Evolutionary conservation across 2,113 vertebrate genomes (phyloP).

Genomic region (Gymnocephalus cernua): DNA sequence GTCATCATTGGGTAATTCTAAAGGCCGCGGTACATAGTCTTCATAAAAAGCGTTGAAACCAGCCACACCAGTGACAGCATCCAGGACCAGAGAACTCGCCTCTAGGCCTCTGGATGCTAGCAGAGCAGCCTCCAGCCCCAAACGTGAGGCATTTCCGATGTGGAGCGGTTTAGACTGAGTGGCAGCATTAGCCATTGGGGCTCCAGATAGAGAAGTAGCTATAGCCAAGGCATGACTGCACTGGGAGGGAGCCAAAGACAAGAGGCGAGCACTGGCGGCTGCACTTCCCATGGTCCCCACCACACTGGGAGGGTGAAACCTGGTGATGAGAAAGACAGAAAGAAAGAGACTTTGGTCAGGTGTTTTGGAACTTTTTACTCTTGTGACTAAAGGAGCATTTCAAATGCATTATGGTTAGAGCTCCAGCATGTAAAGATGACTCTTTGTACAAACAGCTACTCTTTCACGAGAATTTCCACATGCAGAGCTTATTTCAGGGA

Average conservation of each 20-base stretch:
- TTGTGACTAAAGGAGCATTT: background rate
- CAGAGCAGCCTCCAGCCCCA: slow-evolving; percentile 90
- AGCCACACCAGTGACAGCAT: slow-evolving; percentile 85
- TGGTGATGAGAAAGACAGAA: slow-evolving; percentile 52
- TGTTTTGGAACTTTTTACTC: slow-evolving; percentile 23
- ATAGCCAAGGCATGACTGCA: slow-evolving; percentile 89
- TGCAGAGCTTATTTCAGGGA: slow-evolving; percentile 21
- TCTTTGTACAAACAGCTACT: slow-evolving; percentile 14
- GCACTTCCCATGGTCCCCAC: slow-evolving; percentile 92
- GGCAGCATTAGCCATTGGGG: slow-evolving; percentile 93
- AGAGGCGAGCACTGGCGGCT: slow-evolving; percentile 86
- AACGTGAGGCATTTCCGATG: slow-evolving; percentile 88
- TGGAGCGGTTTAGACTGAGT: slow-evolving; percentile 91
- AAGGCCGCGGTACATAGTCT: slow-evolving; percentile 82
- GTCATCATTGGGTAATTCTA: slow-evolving; percentile 62
- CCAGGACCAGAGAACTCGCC: slow-evolving; percentile 86
- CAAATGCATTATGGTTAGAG: background rate
- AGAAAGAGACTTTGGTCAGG: slow-evolving; percentile 24
- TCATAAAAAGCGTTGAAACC: slow-evolving; percentile 90
- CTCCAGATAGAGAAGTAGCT: slow-evolving; percentile 89
- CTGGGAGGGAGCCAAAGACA: slow-evolving; percentile 81
- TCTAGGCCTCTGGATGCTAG: slow-evolving; percentile 88
- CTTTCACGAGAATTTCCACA: background rate
- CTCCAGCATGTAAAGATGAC: background rate
- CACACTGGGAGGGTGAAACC: slow-evolving; percentile 92